phyloP scores from a whole-genome alignment of 2,797 vertebrate genomes.

The Coilia nasus region DNA sequence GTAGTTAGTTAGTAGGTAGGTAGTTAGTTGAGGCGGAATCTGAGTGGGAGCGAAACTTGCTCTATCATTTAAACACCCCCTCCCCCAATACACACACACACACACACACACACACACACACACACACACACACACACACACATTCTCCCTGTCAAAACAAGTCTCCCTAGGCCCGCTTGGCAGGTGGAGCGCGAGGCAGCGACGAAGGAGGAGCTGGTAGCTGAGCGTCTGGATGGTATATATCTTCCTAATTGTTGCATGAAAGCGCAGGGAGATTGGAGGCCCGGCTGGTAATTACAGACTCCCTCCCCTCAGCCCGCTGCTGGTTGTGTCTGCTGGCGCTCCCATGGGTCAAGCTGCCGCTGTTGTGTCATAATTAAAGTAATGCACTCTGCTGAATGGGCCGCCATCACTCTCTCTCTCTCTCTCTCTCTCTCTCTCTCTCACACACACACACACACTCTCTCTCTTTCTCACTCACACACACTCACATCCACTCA shows the following conservation, averaged over 20 bases:
- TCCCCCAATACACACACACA: too few relatives aligned
- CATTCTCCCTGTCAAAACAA: not conserved
- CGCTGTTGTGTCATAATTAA: slow-evolving; percentile 23
- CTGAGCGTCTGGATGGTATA: not conserved
- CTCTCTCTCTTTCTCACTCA: too few relatives aligned
- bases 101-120: too few relatives aligned
- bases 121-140: too few relatives aligned
- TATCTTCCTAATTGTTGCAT: not conserved
- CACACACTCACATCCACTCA: too few relatives aligned
- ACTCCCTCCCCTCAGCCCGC: not conserved
- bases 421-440: too few relatives aligned
- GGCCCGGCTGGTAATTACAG: not conserved
- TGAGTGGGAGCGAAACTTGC: not conserved
- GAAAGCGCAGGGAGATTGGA: not conserved
- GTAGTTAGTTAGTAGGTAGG: too few relatives aligned
- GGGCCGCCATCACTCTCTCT: not conserved
- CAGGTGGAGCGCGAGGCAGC: not conserved
- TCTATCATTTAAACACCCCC: not conserved
- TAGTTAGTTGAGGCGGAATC: not conserved
- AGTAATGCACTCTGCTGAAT: not conserved
- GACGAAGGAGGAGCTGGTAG: not conserved
- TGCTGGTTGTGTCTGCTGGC: not conserved
- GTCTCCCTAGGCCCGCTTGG: not conserved
- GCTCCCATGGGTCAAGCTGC: not conserved
- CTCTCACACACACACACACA: too few relatives aligned